phyloP scores from a whole-genome alignment of 2,113 vertebrate species.

The Eptatretus burgeri region DNA sequence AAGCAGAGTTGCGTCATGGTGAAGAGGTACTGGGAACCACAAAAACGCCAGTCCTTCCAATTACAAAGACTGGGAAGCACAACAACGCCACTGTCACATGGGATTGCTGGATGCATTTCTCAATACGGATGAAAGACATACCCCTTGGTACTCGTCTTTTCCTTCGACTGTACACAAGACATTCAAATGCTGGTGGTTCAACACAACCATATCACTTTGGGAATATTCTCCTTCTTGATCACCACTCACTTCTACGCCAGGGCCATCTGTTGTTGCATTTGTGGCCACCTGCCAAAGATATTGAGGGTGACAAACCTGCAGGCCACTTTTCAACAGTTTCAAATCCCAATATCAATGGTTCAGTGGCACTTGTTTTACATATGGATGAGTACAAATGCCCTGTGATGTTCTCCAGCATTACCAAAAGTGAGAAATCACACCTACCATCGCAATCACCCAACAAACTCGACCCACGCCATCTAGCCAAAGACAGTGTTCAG shows the following conservation, averaged over 20 bases:
- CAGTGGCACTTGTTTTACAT: constrained; percentile 62
- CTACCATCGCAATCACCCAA: too few species aligned
- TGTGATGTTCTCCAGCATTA: constrained; percentile 47
- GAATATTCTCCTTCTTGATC: constrained; percentile 69
- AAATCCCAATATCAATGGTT: constrained; percentile 65
- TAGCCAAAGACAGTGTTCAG: neutral
- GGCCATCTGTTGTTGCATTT: constrained; percentile 86
- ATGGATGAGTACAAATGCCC: constrained; percentile 85
- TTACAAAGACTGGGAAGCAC: too few species aligned
- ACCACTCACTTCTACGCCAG: constrained; percentile 59
- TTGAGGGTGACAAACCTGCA: constrained; percentile 65
- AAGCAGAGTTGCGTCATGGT: too few species aligned
- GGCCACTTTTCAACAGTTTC: constrained; percentile 91
- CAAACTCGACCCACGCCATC: neutral
- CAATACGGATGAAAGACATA: too few species aligned
- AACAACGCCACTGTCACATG: constrained; percentile 12
- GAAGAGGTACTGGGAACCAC: too few species aligned
- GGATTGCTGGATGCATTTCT: constrained; percentile 11
- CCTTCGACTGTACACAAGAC: too few species aligned
- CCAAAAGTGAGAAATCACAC: neutral
- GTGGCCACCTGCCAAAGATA: constrained; percentile 82
- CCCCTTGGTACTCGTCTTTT: too few species aligned
- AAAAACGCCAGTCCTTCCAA: too few species aligned
- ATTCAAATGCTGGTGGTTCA: too few species aligned
- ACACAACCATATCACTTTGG: constrained; percentile 72